Conservation (phyloP, 2,113 vertebrate species). For the Python bivittatus region DNA sequence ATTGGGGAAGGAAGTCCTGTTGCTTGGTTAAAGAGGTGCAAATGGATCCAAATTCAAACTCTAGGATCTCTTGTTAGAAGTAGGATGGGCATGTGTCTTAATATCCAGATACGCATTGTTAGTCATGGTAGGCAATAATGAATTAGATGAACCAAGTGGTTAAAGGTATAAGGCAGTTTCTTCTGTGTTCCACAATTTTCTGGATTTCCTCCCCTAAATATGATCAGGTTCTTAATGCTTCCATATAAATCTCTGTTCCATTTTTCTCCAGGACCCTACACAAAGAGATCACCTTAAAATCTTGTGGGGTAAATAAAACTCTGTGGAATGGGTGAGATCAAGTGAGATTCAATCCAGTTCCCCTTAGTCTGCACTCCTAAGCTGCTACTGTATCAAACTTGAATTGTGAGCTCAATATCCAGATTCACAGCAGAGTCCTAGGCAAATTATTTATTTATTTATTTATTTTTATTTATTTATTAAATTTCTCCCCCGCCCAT, state of each 20-base stretch:
- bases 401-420: background rate
- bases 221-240: background rate
- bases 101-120: background rate
- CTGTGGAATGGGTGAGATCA: background rate
- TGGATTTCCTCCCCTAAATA: background rate
- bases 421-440: background rate
- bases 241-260: background rate
- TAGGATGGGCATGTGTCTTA: background rate
- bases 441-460: background rate
- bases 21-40: background rate
- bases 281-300: background rate
- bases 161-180: background rate
- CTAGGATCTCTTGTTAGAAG: background rate
- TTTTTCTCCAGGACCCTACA: background rate
- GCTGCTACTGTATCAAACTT: background rate
- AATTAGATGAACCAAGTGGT: background rate
- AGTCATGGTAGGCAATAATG: background rate
- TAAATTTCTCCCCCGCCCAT: too few species aligned
- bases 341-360: background rate
- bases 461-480: too few species aligned
- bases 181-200: background rate
- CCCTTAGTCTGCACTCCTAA: background rate
- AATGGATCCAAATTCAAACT: background rate
- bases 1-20: background rate
- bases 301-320: background rate